These are phyloP conservation scores for Thelaira solivaga DNA, from an alignment of 2,888 invertebrate species.

Conservation along the genomic window DNA sequence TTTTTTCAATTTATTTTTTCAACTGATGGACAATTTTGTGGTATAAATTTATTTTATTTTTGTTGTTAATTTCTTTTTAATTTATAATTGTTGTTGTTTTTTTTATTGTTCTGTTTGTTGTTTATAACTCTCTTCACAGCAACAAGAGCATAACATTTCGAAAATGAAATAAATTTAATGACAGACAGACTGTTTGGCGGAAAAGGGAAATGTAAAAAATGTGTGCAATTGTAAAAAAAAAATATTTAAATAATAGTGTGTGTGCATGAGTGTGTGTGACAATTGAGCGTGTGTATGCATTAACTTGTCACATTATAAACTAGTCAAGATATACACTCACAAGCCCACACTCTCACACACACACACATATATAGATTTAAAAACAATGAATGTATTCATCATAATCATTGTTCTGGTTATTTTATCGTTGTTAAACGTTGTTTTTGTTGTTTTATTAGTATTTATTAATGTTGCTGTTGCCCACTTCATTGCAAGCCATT, in stretches of 20 bases:
- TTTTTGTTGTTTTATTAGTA: not conserved
- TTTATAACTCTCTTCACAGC: not conserved
- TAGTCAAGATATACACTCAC: not conserved
- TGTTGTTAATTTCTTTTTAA: not conserved
- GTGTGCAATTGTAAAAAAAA: not conserved
- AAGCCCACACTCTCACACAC: not conserved
- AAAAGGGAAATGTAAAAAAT: slow-evolving; percentile 14
- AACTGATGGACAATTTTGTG: slow-evolving; percentile 33
- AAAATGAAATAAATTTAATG: slow-evolving; percentile 20
- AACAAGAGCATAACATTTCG: too few relatives aligned
- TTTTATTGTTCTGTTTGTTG: not conserved
- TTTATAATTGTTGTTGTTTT: not conserved
- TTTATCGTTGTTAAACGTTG: not conserved
- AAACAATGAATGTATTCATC: not conserved
- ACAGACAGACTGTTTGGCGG: slow-evolving; percentile 16
- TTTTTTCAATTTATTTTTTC: not conserved
- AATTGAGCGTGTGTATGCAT: not conserved
- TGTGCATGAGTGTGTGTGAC: not conserved
- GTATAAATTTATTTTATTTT: slow-evolving; percentile 9
- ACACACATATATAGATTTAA: not conserved
- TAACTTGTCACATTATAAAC: slow-evolving; percentile 26
- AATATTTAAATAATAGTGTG: not conserved
- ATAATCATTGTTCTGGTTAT: not conserved
- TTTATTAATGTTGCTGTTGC: slow-evolving; percentile 1
- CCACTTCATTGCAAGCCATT: slow-evolving; percentile 19